Evolutionary conservation across 2,113 vertebrate species (phyloP).

Genomic region (Peromyscus polionotus): DNA sequence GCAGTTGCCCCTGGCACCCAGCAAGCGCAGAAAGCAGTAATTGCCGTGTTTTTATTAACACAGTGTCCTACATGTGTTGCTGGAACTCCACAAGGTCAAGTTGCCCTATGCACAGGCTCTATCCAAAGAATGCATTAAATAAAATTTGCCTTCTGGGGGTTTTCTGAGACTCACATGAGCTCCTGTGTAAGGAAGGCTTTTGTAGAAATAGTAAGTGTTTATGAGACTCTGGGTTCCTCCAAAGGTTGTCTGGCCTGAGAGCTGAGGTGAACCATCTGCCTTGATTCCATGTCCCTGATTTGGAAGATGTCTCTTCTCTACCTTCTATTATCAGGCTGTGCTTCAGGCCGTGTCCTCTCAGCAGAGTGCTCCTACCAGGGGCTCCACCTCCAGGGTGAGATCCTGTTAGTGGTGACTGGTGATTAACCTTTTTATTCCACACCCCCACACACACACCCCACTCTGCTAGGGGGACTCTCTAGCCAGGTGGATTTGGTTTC

Average conservation of each 20-base stretch:
- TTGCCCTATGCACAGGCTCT: not conserved
- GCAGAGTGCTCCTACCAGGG: rapidly evolving
- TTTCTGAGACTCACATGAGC: conserved; percentile 1
- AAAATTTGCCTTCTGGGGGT: not conserved
- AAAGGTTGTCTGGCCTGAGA: not conserved
- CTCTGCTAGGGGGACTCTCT: not conserved
- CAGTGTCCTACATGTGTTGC: not conserved
- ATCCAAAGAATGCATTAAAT: not conserved
- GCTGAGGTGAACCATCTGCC: not conserved
- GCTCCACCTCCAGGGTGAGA: not conserved
- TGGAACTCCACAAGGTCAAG: not conserved
- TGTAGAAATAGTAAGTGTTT: not conserved
- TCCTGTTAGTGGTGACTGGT: not conserved
- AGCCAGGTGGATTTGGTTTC: not conserved
- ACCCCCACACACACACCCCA: no score
- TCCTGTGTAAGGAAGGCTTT: not conserved
- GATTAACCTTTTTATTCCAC: not conserved
- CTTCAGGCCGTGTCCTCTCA: not conserved
- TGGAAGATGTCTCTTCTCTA: not conserved
- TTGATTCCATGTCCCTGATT: not conserved
- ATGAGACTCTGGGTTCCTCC: not conserved
- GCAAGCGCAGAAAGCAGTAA: not conserved
- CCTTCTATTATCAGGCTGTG: no score
- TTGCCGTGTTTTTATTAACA: not conserved
- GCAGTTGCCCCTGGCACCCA: not conserved